These are phyloP conservation scores for Dryobates pubescens DNA, from an alignment of 2,797 vertebrate genomes.

Conservation along the genomic window DNA sequence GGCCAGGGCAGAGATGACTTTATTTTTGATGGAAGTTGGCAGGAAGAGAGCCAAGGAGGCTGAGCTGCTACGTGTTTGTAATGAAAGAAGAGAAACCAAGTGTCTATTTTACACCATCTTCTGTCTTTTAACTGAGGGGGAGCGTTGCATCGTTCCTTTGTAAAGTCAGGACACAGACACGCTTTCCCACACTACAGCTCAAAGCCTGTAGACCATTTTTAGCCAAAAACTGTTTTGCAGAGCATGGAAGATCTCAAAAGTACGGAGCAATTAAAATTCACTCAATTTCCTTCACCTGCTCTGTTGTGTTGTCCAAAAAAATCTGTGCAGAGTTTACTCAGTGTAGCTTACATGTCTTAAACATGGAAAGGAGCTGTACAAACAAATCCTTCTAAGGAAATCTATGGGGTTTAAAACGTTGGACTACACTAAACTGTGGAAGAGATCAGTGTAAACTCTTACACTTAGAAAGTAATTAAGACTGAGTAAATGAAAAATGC, in stretches of 20 bases:
- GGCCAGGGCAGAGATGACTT: constrained; percentile 45
- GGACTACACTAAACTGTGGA: not conserved
- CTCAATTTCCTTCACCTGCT: constrained; percentile 40
- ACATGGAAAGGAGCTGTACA: not conserved
- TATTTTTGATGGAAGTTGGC: constrained; percentile 47
- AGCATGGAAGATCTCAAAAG: constrained; percentile 36
- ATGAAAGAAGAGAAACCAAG: not conserved
- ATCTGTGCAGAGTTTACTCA: not conserved
- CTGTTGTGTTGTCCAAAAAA: not conserved
- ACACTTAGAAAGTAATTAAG: constrained; percentile 25
- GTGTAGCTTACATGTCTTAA: not conserved
- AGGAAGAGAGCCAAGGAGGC: constrained; percentile 45
- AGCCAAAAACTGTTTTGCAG: not conserved
- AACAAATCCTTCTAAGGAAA: constrained; percentile 53
- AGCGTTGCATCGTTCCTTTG: not conserved
- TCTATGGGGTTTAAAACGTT: not conserved
- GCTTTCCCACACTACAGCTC: not conserved
- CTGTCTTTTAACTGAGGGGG: not conserved
- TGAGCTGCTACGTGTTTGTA: constrained; percentile 22
- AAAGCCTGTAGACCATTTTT: not conserved
- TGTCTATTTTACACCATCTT: not conserved
- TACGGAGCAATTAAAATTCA: constrained; percentile 33
- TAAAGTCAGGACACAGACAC: not conserved
- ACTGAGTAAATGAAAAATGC: constrained; percentile 7
- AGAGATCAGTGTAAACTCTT: not conserved